Percentiles rank a stretch among this genome's conserved stretches.
phyloP scores from a whole-genome alignment of 2,797 vertebrate genomes.

The Leontopithecus rosalia region DNA sequence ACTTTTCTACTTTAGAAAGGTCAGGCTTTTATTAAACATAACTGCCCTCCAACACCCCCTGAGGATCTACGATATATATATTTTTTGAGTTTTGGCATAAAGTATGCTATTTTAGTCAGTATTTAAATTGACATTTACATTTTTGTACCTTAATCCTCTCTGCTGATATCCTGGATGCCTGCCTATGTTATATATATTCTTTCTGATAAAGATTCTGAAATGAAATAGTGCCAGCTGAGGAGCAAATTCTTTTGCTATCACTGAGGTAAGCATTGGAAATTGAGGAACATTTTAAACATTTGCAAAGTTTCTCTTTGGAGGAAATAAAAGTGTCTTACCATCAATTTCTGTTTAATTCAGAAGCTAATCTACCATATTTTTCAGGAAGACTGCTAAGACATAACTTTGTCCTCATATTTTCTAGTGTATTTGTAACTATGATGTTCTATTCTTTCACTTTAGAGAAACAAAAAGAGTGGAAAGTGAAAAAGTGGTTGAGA shows the following conservation, averaged over 20 bases:
- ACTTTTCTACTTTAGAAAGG: conserved; percentile 16
- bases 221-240: background rate
- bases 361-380: background rate
- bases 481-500: background rate
- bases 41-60: background rate
- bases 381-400: too few species aligned
- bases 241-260: background rate
- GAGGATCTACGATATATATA: background rate
- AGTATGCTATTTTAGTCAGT: conserved; percentile 38
- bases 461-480: background rate
- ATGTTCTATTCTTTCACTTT: background rate
- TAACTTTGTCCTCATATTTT: background rate
- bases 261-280: background rate
- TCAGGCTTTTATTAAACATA: conserved; percentile 17
- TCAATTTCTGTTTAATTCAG: background rate
- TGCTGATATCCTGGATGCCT: background rate
- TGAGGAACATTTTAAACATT: background rate
- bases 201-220: conserved; percentile 23
- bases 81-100: background rate
- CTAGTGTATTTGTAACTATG: background rate
- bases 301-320: background rate
- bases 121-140: conserved; percentile 33
- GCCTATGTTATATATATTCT: background rate
- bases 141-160: conserved; percentile 24
- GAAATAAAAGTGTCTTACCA: background rate